Base-by-base conservation (phyloP, 2,888 invertebrate species). In the Autographa gamma region DNA sequence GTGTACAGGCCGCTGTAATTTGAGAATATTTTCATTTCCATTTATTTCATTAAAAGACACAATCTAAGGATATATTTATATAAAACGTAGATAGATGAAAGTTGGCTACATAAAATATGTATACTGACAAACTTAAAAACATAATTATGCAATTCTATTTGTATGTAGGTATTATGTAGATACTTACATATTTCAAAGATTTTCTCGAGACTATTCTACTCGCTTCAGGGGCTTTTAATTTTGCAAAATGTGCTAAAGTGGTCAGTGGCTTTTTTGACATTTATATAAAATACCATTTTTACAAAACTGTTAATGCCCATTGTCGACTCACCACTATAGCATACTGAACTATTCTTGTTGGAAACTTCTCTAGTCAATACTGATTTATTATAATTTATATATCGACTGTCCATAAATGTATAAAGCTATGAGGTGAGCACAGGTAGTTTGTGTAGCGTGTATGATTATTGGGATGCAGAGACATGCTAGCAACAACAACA, bases 401-500 rank as follows among this genome's bases (percentile, higher is more conserved):
- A 71, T 73, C 48, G 56, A 71, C 71, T 82, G 74, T 82, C 72
- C 63, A 73, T 74, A 41, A 60, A 76, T 81, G 75, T 85, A 81
- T 78, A 81, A 73, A 83, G 80, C 77, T 80, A 52, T 83, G 81
- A 72, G 84, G 81, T 91, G 85, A 89, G 91, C 92, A 92, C 89
- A 86, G 88, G 93, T 94, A 92, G 94, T 92, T 93, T 93, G 91
- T 92, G 85, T 86, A 86, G 92, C 88, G 88, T 91, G 88, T 91
- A 86, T 93, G 90, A 90, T 89, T 90, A 89, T 93, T 95, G 95
- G 95, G 93, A 92, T 92, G 91, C 96, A 96, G 96, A 96, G 96
- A 93, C 96, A 96, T 93, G 96, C 96, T 95, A 96, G 96, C 95
- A 96, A 96, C 96, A 96, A 96, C 96, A 96, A 96, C 95, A 95